phyloP scores from a whole-genome alignment of 2,888 invertebrate species.

The Eucera pruinosa region DNA sequence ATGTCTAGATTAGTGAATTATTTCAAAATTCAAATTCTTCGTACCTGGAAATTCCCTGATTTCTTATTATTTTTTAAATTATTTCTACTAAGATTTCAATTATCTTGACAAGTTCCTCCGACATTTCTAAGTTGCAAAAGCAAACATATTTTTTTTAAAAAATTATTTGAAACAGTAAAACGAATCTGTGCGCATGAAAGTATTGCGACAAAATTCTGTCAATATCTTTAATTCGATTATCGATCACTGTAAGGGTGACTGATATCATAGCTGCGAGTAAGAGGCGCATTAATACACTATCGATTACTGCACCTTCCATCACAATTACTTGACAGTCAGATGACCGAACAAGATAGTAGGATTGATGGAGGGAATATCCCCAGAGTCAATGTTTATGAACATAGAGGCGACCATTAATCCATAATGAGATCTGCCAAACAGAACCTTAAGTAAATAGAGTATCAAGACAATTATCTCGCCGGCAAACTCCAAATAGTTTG shows the following conservation, averaged over 20 bases:
- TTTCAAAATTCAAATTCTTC: too few species aligned
- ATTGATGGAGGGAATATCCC: slow-evolving; percentile 24
- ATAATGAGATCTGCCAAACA: slow-evolving; percentile 6
- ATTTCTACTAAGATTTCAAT: too few species aligned
- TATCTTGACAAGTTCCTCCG: too few species aligned
- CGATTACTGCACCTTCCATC: slow-evolving; percentile 9
- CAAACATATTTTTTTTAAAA: too few species aligned
- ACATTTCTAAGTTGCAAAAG: too few species aligned
- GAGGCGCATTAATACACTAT: slow-evolving; percentile 11
- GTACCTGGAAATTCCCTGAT: too few species aligned
- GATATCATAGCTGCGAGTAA: background rate
- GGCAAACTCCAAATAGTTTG: background rate
- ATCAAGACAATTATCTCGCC: background rate
- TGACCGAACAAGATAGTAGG: slow-evolving; percentile 16
- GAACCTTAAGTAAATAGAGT: slow-evolving; percentile 11
- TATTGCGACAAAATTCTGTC: too few species aligned
- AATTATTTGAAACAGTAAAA: too few species aligned
- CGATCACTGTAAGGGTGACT: background rate
- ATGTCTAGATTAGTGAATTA: background rate
- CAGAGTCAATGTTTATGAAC: slow-evolving; percentile 18
- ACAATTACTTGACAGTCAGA: slow-evolving; percentile 33
- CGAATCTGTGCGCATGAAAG: too few species aligned
- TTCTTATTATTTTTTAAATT: too few species aligned
- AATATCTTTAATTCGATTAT: too few species aligned
- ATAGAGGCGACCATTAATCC: slow-evolving; percentile 16